These are phyloP conservation scores for Enteromius afrohamiltoni DNA, from an alignment of 2,797 vertebrate genomes.

Conservation along the genomic window DNA sequence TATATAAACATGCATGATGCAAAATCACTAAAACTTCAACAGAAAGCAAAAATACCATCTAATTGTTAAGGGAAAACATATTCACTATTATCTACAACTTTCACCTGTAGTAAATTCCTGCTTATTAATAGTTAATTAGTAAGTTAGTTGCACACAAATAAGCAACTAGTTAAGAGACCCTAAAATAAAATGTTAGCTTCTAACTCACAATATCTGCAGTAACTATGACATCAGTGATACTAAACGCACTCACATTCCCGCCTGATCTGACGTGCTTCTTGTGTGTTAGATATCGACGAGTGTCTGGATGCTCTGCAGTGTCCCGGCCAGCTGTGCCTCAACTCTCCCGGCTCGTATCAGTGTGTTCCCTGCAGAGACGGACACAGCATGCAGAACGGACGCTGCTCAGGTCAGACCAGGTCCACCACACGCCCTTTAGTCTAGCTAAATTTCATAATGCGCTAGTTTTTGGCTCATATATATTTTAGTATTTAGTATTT, in stretches of 20 bases:
- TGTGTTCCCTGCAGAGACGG: conserved; percentile 76
- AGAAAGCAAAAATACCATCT: neutral
- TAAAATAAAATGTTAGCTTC: too few relatives aligned
- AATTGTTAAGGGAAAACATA: too few relatives aligned
- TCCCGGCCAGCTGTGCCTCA: conserved; percentile 74
- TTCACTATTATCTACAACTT: too few relatives aligned
- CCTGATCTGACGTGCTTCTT: neutral
- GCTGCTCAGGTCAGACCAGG: conserved; percentile 73
- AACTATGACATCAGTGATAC: neutral
- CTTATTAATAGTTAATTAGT: too few relatives aligned
- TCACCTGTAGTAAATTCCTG: too few relatives aligned
- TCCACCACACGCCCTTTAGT: too few relatives aligned
- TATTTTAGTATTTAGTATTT: too few relatives aligned
- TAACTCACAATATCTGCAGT: neutral
- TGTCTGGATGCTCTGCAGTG: conserved; percentile 75
- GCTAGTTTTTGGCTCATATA: too few relatives aligned
- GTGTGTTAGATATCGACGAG: conserved; percentile 75
- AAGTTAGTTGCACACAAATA: too few relatives aligned
- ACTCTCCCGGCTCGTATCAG: conserved; percentile 76
- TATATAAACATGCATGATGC: neutral
- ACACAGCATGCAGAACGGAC: conserved; percentile 74
- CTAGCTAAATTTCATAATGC: too few relatives aligned
- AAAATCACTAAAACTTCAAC: too few relatives aligned
- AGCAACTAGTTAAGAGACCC: too few relatives aligned
- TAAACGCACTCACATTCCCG: neutral